Conservation (phyloP, 2,888 invertebrate species). For the Pegoplata infirma region DNA sequence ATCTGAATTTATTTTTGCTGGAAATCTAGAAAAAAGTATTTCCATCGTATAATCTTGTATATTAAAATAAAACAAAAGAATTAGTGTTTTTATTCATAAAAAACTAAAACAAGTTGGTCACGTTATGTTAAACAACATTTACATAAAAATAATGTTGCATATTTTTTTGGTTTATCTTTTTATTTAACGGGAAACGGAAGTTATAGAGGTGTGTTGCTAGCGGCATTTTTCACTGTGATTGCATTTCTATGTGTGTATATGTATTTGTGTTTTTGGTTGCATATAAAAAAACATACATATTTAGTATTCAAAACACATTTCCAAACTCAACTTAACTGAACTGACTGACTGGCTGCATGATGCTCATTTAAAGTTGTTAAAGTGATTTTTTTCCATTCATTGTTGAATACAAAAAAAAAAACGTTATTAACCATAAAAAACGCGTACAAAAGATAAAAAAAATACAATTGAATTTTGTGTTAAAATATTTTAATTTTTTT, state of each 20-base stretch:
- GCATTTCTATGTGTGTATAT: constrained; percentile 27
- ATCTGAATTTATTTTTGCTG: neutral
- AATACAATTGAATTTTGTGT: constrained; percentile 58
- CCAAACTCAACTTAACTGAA: constrained; percentile 57
- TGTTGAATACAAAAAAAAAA: constrained; percentile 20
- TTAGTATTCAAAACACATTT: constrained; percentile 60
- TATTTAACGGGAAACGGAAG: constrained; percentile 52
- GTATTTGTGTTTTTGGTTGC: no score
- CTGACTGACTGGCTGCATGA: constrained; percentile 27
- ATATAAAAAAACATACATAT: constrained; percentile 15
- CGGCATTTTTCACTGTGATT: constrained; percentile 39
- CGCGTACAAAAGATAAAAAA: constrained; percentile 49
- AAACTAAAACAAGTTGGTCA: no score
- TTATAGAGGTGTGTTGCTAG: constrained; percentile 28
- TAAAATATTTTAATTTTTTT: constrained; percentile 4
- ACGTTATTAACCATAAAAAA: constrained; percentile 50
- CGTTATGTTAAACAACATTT: neutral
- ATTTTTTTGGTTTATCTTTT: constrained; percentile 33
- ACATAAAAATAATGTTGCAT: neutral
- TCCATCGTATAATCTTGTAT: no score
- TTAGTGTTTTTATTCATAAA: no score
- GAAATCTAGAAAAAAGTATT: no score
- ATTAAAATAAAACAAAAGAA: no score
- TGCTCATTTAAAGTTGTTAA: constrained; percentile 56
- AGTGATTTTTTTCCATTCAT: constrained; percentile 39